Base-by-base conservation (phyloP, 2,113 vertebrate species). In the Crotalus viridis region DNA sequence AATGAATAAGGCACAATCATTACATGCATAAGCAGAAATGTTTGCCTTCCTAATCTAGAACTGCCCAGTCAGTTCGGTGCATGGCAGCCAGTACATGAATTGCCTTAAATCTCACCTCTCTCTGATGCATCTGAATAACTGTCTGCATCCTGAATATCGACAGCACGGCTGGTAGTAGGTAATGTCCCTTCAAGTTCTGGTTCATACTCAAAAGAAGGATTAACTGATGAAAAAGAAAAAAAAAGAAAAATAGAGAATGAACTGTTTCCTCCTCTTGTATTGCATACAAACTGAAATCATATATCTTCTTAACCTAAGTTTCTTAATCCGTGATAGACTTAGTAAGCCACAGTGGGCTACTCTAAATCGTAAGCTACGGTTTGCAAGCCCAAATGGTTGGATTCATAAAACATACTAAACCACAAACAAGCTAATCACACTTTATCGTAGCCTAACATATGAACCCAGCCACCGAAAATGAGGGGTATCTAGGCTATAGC, bases 161-260 rank as follows among this genome's bases (percentile, higher is more conserved):
- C 21, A 2, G 3, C 39, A 4, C 48, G 33, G 59, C 26, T 85
- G 28, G 81, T 1, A 10, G 94, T 48, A 51, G 43, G 33, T 24
- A 64, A 13, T 43, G 2, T 90, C 56, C 94, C 21, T 9, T 3
- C 17, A 69, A 91, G 28, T 0, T 96, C 95, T 46, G 85, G 56
- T 91, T 97, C 96, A 87, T 59, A 93, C 61, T 95, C 93, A 93
- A 95, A 98, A 87, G 96, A 95, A 94, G 88, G 92, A 92, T 97
- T 97, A 89, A 94, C 98, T 98, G 81, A 57, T 57, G 92, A 94
- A 46, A 12, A 6, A 51, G 8, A 51, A 51, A 9, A 12, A 12
- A 90, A 88, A 92, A 95, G 28, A 46, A 94, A 92, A 95, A 87
- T 4, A 9, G 10, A 64, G 46, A 90, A 61, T 4, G 39, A 39